Evolutionary conservation across 92 coral and sea anemone genomes (phyloP).

Genomic region (Palythoa grandiflora): DNA sequence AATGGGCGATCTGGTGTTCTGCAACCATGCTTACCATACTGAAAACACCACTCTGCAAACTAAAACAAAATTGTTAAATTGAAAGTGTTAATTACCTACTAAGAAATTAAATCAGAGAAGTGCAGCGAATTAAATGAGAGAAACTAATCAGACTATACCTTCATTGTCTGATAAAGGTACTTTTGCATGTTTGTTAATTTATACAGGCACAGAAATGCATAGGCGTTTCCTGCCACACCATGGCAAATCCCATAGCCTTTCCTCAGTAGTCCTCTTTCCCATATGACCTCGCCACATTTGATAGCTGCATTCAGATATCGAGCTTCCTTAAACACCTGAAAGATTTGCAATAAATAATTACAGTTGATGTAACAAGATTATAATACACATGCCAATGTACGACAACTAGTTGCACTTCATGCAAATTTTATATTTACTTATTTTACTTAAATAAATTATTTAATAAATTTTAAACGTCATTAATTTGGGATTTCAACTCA

Average conservation of each 20-base stretch:
- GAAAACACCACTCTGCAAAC: constrained; percentile 99
- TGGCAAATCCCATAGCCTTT: constrained; percentile 98
- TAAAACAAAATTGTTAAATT: constrained; percentile 11
- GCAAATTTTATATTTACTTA: too few relatives aligned
- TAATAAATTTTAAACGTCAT: too few relatives aligned
- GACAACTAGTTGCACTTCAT: neutral
- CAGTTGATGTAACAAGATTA: neutral
- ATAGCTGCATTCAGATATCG: constrained; percentile 85
- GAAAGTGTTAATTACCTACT: neutral
- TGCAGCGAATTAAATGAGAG: too few relatives aligned
- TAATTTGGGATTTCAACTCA: too few relatives aligned
- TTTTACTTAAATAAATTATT: too few relatives aligned
- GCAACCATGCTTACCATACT: constrained; percentile 90
- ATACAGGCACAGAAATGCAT: constrained; percentile 81
- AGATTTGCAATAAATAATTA: neutral
- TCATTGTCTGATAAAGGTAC: constrained; percentile 81
- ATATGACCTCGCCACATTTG: constrained; percentile 90
- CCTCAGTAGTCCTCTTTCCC: constrained; percentile 89
- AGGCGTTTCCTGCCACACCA: constrained; percentile 97
- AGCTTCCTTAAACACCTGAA: constrained; percentile 83
- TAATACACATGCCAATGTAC: neutral
- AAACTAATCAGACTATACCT: constrained; percentile 55
- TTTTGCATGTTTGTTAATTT: constrained; percentile 77
- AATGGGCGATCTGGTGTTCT: constrained; percentile 90
- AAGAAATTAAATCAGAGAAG: neutral